These are phyloP conservation scores for Hydropsyche tenuis DNA, from an alignment of 1,140 invertebrate genomes.

Conservation along the genomic window DNA sequence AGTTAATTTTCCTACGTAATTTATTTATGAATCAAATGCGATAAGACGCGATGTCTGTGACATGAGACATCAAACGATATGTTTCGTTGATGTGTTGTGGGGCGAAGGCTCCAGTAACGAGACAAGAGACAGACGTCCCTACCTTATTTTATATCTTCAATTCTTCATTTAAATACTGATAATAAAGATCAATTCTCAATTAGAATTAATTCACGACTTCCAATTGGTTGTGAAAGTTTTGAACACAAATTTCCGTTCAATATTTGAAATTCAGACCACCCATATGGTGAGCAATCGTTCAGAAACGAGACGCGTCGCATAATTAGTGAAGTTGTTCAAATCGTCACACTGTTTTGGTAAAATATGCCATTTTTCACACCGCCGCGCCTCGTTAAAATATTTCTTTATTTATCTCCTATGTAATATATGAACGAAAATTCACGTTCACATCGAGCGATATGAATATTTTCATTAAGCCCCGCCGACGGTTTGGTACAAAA, in stretches of 20 bases:
- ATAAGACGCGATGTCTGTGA: conserved; percentile 17
- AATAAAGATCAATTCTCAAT: no score
- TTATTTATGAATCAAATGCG: no score
- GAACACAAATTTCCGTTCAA: no score
- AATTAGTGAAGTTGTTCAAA: conserved; percentile 36
- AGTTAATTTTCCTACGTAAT: no score
- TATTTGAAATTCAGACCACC: conserved; percentile 1
- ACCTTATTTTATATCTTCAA: no score
- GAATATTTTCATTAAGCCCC: no score
- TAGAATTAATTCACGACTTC: no score
- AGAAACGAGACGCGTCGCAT: conserved; percentile 18
- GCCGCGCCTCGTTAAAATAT: conserved; percentile 22
- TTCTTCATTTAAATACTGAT: no score
- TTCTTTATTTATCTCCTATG: not conserved
- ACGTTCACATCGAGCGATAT: no score
- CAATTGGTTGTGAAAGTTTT: no score
- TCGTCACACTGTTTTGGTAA: conserved; percentile 30
- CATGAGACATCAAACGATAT: not conserved
- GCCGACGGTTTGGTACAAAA: no score
- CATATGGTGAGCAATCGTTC: conserved; percentile 7
- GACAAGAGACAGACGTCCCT: not conserved
- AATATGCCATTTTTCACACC: conserved; percentile 26
- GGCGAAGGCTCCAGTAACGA: not conserved
- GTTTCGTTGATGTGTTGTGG: not conserved
- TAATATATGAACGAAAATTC: no score